These are phyloP conservation scores for Cyphomyrus discorhynchus DNA, from an alignment of 2,113 vertebrate genomes.

Conservation along the genomic window DNA sequence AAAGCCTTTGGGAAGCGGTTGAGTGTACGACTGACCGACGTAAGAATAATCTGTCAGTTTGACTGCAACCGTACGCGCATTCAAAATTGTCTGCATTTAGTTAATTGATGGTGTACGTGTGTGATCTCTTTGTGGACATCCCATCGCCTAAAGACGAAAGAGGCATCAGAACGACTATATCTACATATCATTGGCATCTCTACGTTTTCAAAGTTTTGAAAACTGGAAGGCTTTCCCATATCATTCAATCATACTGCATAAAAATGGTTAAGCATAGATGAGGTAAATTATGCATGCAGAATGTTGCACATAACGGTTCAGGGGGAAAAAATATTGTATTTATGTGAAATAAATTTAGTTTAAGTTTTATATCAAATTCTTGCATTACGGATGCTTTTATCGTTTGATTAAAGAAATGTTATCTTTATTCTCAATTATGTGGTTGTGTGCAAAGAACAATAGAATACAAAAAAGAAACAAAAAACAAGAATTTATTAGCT, in stretches of 20 bases:
- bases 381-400: neutral
- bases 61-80: neutral
- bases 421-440: neutral
- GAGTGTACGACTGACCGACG: neutral
- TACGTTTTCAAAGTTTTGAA: neutral
- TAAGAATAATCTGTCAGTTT: neutral
- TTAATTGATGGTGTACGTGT: neutral
- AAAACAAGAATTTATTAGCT: neutral
- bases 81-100: neutral
- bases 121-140: neutral
- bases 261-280: neutral
- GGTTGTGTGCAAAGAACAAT: neutral
- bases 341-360: neutral
- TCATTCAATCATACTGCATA: neutral
- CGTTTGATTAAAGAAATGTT: neutral
- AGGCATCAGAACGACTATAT: neutral
- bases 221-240: neutral
- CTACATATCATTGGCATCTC: neutral
- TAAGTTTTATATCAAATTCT: neutral
- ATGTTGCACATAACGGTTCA: neutral
- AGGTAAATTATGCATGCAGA: neutral
- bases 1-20: neutral
- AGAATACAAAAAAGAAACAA: neutral
- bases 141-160: neutral
- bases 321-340: neutral